Percentiles rank a stretch among this genome's conserved stretches.
These are phyloP conservation scores for Zaprionus ornatus DNA, from an alignment of 1,140 invertebrate species.

Conservation along the genomic window DNA sequence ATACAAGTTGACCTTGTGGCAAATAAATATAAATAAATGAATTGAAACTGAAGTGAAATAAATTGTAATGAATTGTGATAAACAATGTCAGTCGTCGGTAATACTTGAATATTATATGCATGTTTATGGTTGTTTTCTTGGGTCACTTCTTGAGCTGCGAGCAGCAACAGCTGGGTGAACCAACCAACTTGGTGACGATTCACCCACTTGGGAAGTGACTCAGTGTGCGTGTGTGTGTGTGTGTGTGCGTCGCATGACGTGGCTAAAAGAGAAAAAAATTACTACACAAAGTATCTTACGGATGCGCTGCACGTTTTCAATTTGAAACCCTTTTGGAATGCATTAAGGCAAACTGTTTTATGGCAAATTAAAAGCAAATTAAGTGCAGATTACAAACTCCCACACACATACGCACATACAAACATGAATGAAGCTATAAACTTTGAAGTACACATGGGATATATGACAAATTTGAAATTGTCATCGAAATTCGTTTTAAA, in stretches of 20 bases:
- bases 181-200: not conserved
- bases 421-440: constrained; percentile 3
- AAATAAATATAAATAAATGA: constrained; percentile 38
- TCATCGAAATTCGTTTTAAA: constrained; percentile 13
- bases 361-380: constrained; percentile 78
- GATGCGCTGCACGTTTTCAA: constrained; percentile 76
- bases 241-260: constrained; percentile 18
- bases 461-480: constrained; percentile 45
- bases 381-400: constrained; percentile 50
- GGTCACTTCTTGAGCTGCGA: not conserved
- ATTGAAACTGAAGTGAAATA: constrained; percentile 15
- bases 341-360: constrained; percentile 56
- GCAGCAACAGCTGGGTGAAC: constrained; percentile 16
- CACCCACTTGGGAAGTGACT: not conserved
- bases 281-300: constrained; percentile 40
- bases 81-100: constrained; percentile 17
- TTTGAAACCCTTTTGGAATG: constrained; percentile 71
- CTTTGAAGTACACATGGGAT: constrained; percentile 42
- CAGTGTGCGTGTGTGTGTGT: not conserved
- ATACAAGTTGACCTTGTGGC: constrained; percentile 17
- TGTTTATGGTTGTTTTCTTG: constrained; percentile 24
- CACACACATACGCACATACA: not conserved
- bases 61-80: constrained; percentile 36
- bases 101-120: constrained; percentile 9
- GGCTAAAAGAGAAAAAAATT: constrained; percentile 22